Evolutionary conservation across 2,888 invertebrate species (phyloP).

Genomic region (Aproaerema taeniolella): DNA sequence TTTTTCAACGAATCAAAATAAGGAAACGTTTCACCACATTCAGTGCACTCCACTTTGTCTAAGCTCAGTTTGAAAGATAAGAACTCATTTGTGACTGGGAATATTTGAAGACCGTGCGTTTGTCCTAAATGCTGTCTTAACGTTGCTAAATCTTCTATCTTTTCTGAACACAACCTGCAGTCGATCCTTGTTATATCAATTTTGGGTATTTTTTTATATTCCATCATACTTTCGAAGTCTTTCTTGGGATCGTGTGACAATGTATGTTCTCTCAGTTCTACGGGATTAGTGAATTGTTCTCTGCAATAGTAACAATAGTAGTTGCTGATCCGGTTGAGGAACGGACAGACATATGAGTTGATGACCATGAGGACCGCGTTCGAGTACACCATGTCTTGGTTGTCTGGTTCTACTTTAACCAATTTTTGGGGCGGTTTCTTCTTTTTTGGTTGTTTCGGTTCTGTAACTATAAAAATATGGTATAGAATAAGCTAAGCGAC

Average conservation of each 20-base stretch:
- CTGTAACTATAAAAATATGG: background rate
- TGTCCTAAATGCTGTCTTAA: conserved; percentile 46
- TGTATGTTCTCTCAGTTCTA: conserved; percentile 55
- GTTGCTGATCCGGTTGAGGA: conserved; percentile 54
- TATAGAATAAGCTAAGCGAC: no score
- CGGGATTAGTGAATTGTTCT: conserved; percentile 59
- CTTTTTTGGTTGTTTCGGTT: conserved; percentile 9
- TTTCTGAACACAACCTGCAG: conserved; percentile 51
- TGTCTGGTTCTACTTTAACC: conserved; percentile 28
- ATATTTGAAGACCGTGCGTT: conserved; percentile 35
- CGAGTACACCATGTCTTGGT: conserved; percentile 44
- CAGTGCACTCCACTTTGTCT: conserved; percentile 50
- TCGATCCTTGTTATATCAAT: conserved; percentile 62
- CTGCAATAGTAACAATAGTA: conserved; percentile 67
- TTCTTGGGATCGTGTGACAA: conserved; percentile 47
- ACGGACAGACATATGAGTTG: conserved; percentile 58
- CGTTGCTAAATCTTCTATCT: conserved; percentile 45
- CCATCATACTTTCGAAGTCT: conserved; percentile 45
- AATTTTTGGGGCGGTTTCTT: conserved; percentile 25
- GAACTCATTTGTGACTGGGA: conserved; percentile 51
- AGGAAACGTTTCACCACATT: conserved; percentile 49
- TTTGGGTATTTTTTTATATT: conserved; percentile 59
- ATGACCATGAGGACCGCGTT: conserved; percentile 53
- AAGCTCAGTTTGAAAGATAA: conserved; percentile 50
- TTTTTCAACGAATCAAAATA: conserved; percentile 58